Conservation (phyloP, 37 sponge, comb jelly and placozoan genomes). For the Petrosia ficiformis region DNA sequence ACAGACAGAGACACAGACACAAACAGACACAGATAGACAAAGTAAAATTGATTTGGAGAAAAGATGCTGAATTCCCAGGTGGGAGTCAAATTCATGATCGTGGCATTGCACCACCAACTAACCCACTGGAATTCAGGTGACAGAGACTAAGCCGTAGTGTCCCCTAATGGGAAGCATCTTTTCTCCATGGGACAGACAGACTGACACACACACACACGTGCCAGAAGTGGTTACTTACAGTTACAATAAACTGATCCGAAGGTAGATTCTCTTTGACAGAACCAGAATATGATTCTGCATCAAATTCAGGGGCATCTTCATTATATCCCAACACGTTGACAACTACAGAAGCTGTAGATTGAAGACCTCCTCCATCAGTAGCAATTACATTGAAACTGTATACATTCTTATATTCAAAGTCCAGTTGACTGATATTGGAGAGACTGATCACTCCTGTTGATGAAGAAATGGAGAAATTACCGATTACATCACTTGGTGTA, state of each 20-base stretch:
- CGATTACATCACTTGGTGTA: neutral
- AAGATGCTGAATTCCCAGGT: too few species aligned
- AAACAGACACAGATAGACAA: too few species aligned
- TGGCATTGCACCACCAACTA: too few species aligned
- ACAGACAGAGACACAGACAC: too few species aligned
- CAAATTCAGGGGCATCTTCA: constrained; percentile 33
- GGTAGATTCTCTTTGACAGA: constrained; percentile 13
- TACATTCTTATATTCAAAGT: neutral
- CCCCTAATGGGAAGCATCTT: too few species aligned
- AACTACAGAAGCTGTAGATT: constrained; percentile 2
- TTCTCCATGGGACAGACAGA: too few species aligned
- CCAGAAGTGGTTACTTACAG: too few species aligned
- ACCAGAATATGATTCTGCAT: constrained; percentile 8
- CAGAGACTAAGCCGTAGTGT: too few species aligned
- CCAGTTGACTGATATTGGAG: neutral
- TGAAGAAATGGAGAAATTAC: neutral
- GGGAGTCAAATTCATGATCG: too few species aligned
- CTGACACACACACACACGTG: too few species aligned
- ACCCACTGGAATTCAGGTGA: too few species aligned
- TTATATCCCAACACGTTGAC: constrained; percentile 34
- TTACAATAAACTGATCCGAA: neutral
- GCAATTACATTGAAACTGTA: constrained; percentile 3
- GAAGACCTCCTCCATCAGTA: constrained; percentile 22
- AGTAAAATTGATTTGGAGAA: too few species aligned
- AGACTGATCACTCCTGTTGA: neutral